phyloP scores from a whole-genome alignment of 1,140 invertebrate genomes.

The Paracyclopina nana region DNA sequence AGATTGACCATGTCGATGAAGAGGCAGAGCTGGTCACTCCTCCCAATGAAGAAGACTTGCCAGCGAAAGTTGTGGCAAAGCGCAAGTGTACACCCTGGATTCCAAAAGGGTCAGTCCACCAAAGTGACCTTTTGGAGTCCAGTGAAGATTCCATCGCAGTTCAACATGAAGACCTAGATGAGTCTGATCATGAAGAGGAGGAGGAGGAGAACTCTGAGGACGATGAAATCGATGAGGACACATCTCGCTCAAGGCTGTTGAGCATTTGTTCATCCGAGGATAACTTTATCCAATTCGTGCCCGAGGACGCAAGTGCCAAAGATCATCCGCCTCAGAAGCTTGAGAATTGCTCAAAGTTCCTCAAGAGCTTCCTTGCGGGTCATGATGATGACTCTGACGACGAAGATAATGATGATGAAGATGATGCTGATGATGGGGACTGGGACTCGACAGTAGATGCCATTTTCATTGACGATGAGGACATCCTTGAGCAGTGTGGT shows the following conservation, averaged over 20 bases:
- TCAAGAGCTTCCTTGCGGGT: neutral
- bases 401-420: neutral
- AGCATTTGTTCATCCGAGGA: slow-evolving; percentile 2
- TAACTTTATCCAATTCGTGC: neutral
- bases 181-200: neutral
- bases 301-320: neutral
- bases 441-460: neutral
- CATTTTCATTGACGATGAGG: neutral
- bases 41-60: neutral
- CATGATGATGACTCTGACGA: neutral
- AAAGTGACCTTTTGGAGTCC: neutral
- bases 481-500: neutral
- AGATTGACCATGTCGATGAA: neutral
- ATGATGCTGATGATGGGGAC: neutral
- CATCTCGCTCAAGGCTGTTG: neutral
- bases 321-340: neutral
- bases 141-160: neutral
- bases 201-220: neutral
- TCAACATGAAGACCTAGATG: neutral
- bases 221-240: neutral
- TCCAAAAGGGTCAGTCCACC: neutral
- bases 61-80: neutral
- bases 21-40: neutral
- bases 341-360: too few species aligned
- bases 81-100: neutral